Evolutionary conservation across 2,888 invertebrate genomes (phyloP), one percentile per base, ranked within the genome.

Genomic region (Cyclophora punctaria): DNA sequence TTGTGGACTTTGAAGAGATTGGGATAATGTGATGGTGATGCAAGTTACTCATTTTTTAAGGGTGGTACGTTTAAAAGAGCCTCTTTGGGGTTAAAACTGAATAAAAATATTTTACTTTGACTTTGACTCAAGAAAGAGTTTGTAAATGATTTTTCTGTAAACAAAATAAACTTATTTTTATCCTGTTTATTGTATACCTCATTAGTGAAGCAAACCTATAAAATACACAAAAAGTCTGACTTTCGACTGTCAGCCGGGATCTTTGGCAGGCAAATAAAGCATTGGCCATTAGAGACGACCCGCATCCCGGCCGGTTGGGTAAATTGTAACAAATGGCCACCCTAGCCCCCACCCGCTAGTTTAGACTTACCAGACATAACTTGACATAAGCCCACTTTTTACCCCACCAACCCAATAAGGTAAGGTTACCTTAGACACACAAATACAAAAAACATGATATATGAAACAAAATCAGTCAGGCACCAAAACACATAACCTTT

Each of bases 321-420:
- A 74, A 74, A 74, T 75, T 71, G 75, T 73, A 72, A 71, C 67
- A 67, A 75, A 73, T 69, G 67, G 64, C 68, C 60, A 49, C 63
- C 59, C 58, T 45, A 44, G 6, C 20, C 41, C 47, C 51, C 58
- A 46, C 53, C 57, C 51, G 45, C 53, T 54, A 58, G 57, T 47
- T 49, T 60, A 57, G 55, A 54, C 58, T 56, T 55, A 53, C 53
- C 52, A 48, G 47, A 44, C 44, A 37, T 5, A 4, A 37, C 37
- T 44, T 44, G 44, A 49, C 51, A 47, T 55, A 53, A 55, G 55
- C 55, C 20, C 52, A 52, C 47, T 55, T 52, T 57, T 53, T 57
- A 53, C 56, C 52, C 50, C 48, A 48, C 49, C 43, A 44, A 51
- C 20, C n/a, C 44, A 33, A 7, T 6, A 20, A 20, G 20, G 20